Evolutionary conservation across 2,888 invertebrate genomes (phyloP), one percentile per base, ranked within the genome.

Genomic region (Lasioglossum leucozonium): DNA sequence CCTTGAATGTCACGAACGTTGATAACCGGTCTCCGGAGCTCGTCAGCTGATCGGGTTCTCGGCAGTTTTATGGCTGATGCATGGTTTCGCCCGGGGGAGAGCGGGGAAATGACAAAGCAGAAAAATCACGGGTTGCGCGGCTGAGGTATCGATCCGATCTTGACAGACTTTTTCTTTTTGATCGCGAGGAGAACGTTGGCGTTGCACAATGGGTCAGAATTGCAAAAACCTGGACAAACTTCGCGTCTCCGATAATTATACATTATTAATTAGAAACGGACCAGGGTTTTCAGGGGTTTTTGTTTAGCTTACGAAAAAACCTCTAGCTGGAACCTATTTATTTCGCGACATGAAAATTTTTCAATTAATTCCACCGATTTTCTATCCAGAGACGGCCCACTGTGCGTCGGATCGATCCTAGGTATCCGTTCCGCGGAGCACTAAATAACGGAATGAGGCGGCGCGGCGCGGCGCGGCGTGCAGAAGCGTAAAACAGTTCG

Each of bases 1-100:
- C 44, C 78, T 78, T 55, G 30, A 84, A 84, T 84, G 79, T 40
- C 72, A 42, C 55, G 75, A 62, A 51, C 71, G 22, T 71, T 47
- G 65, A 67, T 47, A 58, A 16, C 58, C 34, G 69, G 22, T 69
- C 67, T 37, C 10, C n/a, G 11, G 69, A 40, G 40, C 69, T 40
- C 69, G 51, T 62, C 83, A 51, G 73, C 34, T 71, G 62, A 82
- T 51, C 47, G 22, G 16, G 40, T n/a, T 71, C 77, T 47, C 62
- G 18, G 44, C 58, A 42, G 42, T 44, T 62, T 30, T 30, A 30
- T 30, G 62, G 30, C 2, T 62, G 62, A 62, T 62, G 18, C 62
- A 62, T 62, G 62, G 62, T 62, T 30, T 34, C 62, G n/a, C 55
- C 62, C 62, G 30, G 26, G 42, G 18, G n/a, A 34, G 55, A 34